These are phyloP conservation scores for Bimastos eiseni DNA, from an alignment of 2,888 invertebrate species.

Conservation along the genomic window DNA sequence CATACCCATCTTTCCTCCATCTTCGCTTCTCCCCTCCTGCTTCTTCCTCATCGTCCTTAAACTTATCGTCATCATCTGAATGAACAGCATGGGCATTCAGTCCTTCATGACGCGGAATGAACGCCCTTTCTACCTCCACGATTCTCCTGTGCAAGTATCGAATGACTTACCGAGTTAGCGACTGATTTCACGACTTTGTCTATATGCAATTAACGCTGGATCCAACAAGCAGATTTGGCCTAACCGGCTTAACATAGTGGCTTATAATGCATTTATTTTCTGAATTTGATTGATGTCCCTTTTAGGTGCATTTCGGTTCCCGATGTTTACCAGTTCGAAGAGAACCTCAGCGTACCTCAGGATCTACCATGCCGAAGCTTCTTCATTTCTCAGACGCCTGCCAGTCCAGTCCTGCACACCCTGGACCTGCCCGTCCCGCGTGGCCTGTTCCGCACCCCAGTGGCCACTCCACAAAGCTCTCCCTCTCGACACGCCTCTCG, in stretches of 20 bases:
- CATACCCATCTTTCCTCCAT: not conserved
- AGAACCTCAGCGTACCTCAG: conserved; percentile 31
- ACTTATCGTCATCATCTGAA: conserved; percentile 27
- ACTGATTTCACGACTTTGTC: too few species aligned
- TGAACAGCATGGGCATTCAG: not conserved
- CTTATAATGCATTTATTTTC: too few species aligned
- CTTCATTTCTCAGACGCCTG: conserved; percentile 38
- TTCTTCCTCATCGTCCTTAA: conserved; percentile 29
- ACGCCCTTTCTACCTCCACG: too few species aligned
- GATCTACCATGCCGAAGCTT: conserved; percentile 35
- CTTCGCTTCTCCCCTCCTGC: not conserved
- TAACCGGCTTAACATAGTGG: too few species aligned
- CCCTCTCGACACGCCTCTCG: conserved; percentile 21
- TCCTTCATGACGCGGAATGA: too few species aligned
- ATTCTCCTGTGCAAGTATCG: too few species aligned
- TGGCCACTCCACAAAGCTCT: conserved; percentile 39
- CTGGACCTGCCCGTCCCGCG: conserved; percentile 39
- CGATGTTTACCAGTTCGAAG: conserved; percentile 38
- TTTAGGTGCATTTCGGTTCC: not conserved
- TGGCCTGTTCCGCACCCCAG: conserved; percentile 44
- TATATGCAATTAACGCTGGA: too few species aligned
- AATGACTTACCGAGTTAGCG: too few species aligned
- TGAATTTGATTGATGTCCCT: not conserved
- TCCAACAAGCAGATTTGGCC: too few species aligned
- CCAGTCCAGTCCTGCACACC: conserved; percentile 33